Evolutionary conservation across 2,888 invertebrate species (phyloP).

Genomic region (Stenotaenia linearis): DNA sequence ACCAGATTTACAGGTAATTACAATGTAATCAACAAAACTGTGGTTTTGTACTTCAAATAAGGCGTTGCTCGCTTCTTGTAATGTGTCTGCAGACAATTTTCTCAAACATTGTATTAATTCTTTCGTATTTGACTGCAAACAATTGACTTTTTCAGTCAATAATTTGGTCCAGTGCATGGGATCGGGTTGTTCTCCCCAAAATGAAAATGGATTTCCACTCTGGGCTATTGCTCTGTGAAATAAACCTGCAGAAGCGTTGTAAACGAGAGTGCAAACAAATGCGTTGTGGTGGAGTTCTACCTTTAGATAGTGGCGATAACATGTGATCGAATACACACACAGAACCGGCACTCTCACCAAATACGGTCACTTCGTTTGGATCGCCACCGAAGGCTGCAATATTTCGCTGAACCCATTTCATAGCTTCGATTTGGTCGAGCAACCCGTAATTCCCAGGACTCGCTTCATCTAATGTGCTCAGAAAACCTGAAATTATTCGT

Average conservation of each 20-base stretch:
- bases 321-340: background rate
- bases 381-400: slow-evolving; percentile 18
- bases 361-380: background rate
- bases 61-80: background rate
- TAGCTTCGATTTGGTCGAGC: background rate
- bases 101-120: background rate
- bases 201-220: background rate
- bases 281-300: no score
- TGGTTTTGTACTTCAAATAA: no score
- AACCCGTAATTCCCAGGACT: slow-evolving; percentile 4
- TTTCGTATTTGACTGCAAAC: background rate
- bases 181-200: background rate
- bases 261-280: no score
- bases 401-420: slow-evolving; percentile 7
- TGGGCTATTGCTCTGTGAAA: background rate
- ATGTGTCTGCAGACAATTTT: background rate
- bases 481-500: background rate
- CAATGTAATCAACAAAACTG: no score
- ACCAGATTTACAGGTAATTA: no score
- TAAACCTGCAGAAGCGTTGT: background rate
- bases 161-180: background rate
- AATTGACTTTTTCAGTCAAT: background rate
- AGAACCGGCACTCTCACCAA: slow-evolving; percentile 19
- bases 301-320: background rate
- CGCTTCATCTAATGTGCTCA: background rate